Evolutionary conservation across 2,113 vertebrate species (phyloP).

Genomic region (Brachyhypopomus gauderio): DNA sequence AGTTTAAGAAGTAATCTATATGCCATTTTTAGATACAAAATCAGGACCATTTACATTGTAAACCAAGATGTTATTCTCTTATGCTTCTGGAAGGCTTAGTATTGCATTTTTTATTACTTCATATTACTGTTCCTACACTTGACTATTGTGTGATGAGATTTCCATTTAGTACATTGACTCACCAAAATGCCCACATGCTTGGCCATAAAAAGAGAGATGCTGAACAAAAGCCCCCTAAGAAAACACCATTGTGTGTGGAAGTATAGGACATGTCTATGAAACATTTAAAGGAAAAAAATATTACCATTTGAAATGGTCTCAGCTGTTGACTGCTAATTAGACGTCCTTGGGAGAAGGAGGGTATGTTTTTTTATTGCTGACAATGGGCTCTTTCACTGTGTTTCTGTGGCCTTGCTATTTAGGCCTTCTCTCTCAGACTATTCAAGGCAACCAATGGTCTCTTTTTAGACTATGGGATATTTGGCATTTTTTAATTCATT

Average conservation of each 20-base stretch:
- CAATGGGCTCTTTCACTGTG: constrained; percentile 74
- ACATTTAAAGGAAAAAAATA: constrained; percentile 72
- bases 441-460: constrained; percentile 71
- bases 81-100: constrained; percentile 36
- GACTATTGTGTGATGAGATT: constrained; percentile 64
- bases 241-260: constrained; percentile 62
- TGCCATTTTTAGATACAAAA: constrained; percentile 44
- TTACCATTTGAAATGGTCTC: constrained; percentile 80
- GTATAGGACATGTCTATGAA: constrained; percentile 69
- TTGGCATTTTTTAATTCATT: constrained; percentile 64
- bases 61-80: constrained; percentile 40
- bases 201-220: constrained; percentile 63
- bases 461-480: constrained; percentile 62
- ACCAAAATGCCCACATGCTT: constrained; percentile 69
- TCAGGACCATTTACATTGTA: constrained; percentile 37
- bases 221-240: constrained; percentile 65
- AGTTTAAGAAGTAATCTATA: constrained; percentile 32
- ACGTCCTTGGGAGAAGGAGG: constrained; percentile 78
- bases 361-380: constrained; percentile 67
- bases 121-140: constrained; percentile 49
- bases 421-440: constrained; percentile 68
- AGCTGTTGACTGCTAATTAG: constrained; percentile 85
- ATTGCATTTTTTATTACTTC: constrained; percentile 29
- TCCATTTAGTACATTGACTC: constrained; percentile 50
- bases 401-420: constrained; percentile 74